Evolutionary conservation across 2,888 invertebrate species (phyloP).

Genomic region (Pachydiplax longipennis): DNA sequence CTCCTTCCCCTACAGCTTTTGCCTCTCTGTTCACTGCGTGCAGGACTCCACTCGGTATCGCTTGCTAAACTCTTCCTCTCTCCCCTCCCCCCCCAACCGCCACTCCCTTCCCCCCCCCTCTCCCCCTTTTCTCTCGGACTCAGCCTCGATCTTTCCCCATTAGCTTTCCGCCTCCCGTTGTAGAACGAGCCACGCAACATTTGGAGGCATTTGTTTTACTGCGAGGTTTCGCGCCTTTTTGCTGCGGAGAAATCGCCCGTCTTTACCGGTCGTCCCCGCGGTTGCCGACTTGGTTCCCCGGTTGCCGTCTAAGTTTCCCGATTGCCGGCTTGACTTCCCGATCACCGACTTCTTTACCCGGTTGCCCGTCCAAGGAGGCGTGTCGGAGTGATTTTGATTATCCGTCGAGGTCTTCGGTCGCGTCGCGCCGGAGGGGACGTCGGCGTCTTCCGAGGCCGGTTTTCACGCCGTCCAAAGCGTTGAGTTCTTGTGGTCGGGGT

Average conservation of each 20-base stretch:
- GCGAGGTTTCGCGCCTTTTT: not conserved
- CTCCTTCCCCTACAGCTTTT: not conserved
- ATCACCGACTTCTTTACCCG: too few species aligned
- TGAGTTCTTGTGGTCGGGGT: too few species aligned
- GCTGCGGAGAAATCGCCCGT: not conserved
- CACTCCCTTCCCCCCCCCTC: slow-evolving; percentile 10
- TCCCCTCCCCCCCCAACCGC: not conserved
- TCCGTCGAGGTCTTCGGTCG: too few species aligned
- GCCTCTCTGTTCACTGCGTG: not conserved
- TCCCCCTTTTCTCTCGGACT: not conserved
- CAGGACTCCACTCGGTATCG: not conserved
- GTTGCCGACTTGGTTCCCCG: not conserved
- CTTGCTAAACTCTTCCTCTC: not conserved
- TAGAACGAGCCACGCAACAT: not conserved
- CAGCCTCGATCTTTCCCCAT: not conserved
- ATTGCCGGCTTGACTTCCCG: too few species aligned
- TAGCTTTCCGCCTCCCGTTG: not conserved
- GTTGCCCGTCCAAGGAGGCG: too few species aligned
- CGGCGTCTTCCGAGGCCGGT: too few species aligned
- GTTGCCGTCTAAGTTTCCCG: too few species aligned
- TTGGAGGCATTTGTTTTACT: not conserved
- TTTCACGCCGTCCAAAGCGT: too few species aligned
- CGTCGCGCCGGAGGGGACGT: too few species aligned
- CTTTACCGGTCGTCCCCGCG: not conserved
- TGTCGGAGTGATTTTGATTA: too few species aligned